Conservation (phyloP, 1,140 invertebrate species). For the Caenorhabditis brenneri region DNA sequence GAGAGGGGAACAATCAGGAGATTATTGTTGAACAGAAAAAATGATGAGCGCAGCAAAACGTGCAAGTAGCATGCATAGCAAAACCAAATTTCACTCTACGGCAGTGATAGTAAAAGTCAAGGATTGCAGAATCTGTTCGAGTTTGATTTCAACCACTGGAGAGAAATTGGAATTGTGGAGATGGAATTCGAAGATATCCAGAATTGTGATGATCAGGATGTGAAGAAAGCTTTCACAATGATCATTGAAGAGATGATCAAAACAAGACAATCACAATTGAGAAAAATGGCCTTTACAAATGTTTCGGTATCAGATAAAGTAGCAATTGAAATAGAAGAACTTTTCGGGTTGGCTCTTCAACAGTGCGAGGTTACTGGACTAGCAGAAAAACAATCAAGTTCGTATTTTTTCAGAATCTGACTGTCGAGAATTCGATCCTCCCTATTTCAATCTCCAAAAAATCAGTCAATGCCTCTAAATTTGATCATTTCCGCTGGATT, state of each 20-base stretch:
- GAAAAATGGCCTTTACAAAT: neutral
- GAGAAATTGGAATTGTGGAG: neutral
- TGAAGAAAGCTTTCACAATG: neutral
- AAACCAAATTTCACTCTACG: neutral
- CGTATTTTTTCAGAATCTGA: neutral
- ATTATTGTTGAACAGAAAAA: neutral
- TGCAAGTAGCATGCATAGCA: neutral
- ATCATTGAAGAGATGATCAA: neutral
- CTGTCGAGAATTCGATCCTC: neutral
- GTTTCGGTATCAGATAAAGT: neutral
- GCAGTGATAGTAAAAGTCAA: conserved; percentile 1
- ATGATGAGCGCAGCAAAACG: conserved; percentile 27
- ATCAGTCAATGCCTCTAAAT: neutral
- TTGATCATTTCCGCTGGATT: conserved; percentile 24
- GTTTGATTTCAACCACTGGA: conserved; percentile 19
- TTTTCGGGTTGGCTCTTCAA: neutral
- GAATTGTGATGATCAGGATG: neutral
- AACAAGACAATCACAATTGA: neutral
- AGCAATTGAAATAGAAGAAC: neutral
- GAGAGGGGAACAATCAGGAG: neutral
- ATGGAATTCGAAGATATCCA: neutral
- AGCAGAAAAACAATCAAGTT: neutral
- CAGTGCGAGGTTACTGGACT: neutral
- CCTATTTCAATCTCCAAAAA: neutral
- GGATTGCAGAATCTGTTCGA: conserved; percentile 28